Base-by-base conservation (phyloP, 2,888 invertebrate species). In the Phaedon cochleariae region DNA sequence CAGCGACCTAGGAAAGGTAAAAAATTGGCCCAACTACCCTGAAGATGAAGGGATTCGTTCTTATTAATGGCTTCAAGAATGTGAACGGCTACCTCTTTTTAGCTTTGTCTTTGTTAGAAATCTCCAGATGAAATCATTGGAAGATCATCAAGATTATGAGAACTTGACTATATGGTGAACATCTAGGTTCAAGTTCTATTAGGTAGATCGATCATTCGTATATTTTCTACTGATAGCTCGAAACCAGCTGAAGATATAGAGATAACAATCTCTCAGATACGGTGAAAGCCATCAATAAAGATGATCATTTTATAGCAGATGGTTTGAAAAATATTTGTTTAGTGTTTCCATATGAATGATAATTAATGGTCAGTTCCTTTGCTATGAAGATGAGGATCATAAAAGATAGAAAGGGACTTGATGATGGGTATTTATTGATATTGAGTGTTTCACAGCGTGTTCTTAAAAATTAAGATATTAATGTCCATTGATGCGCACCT, bases 331-430 rank as follows among this genome's bases (percentile, higher is more conserved):
- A 57, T 45, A 31, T 57, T 57, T 57, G 57, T 57, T 57, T 57
- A 57, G 45, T 57, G 26, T 55, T 57, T 29, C 45, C 37, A 29
- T 18, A 12, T 10, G 26, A 57, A 37, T 45, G 26, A 37, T 45
- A 57, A 57, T 57, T 57, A 57, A 57, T 45, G 57, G 15, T 45
- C 21, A 17, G 29, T 57, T 57, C 45, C 45, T 57, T 57, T 57
- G 37, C 26, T 15, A 12, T 41, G 15, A 15, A 41, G 15, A 15
- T 41, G 41, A 41, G 6, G 15, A 41, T 41, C 41, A 15, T 41
- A 41, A 41, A 41, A 41, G 41, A 41, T 41, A 15, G 15, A 15
- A 41, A 15, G 15, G 41, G 7, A 7, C n/a, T n/a, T n/a, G n/a
- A 41, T 15, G 41, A 41, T 41, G 41, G 41, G 41, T 41, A 15